A percentile compares a stretch with the other conserved stretches of the same genome.
Conservation (phyloP, 2,797 vertebrate species). For the Amazonetta brasiliensis region DNA sequence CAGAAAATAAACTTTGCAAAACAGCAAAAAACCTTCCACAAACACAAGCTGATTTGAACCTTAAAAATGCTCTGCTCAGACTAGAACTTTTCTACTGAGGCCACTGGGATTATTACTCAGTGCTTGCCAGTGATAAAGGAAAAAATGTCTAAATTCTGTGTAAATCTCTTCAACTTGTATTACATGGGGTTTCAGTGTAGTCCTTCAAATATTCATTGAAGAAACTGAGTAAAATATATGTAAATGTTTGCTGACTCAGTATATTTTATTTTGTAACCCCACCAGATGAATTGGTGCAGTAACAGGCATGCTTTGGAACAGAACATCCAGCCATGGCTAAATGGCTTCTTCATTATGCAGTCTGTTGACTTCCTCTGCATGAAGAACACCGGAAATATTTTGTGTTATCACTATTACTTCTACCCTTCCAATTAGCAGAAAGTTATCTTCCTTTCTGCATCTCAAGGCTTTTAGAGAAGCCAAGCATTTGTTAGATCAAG, state of each 20-base stretch:
- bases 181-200: not conserved
- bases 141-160: not conserved
- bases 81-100: not conserved
- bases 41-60: not conserved
- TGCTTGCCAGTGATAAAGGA: not conserved
- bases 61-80: not conserved
- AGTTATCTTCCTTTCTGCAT: not conserved
- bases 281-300: not conserved
- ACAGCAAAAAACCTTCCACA: not conserved
- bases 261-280: not conserved
- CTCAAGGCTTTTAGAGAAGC: not conserved
- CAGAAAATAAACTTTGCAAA: constrained; percentile 35
- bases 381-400: not conserved
- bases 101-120: not conserved
- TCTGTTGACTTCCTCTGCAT: not conserved
- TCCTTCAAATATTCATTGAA: rapidly evolving
- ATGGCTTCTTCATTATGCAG: not conserved
- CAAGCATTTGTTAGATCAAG: not conserved
- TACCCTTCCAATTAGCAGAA: not conserved
- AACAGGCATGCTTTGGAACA: not conserved
- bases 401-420: not conserved
- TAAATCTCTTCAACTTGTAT: not conserved
- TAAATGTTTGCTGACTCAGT: not conserved
- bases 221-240: not conserved
- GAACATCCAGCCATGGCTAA: not conserved